These are phyloP conservation scores for Centropus unirufus DNA, from an alignment of 2,113 vertebrate genomes.

Conservation along the genomic window DNA sequence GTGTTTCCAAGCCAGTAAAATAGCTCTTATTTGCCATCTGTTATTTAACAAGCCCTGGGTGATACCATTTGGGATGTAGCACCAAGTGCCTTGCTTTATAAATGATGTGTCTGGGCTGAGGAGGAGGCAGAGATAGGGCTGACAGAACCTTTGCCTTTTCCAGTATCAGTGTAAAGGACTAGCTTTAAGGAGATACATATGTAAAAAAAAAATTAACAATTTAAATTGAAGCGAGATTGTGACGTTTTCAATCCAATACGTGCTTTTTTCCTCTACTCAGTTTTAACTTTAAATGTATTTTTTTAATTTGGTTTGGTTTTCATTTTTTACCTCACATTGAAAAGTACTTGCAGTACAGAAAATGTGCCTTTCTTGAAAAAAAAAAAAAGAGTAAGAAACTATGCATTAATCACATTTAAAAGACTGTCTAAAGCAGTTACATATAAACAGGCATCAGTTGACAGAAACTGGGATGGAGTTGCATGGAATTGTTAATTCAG, in stretches of 20 bases:
- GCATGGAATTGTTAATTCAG: neutral
- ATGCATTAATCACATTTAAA: neutral
- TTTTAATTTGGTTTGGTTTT: neutral
- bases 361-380: neutral
- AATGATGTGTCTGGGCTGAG: no score
- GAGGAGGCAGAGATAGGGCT: no score
- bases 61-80: no score
- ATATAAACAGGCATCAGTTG: neutral
- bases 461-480: conserved; percentile 15
- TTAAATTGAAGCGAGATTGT: neutral
- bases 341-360: neutral
- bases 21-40: no score
- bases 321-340: neutral
- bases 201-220: no score
- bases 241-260: neutral
- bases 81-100: no score
- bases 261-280: neutral
- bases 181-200: no score
- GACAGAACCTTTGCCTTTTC: no score
- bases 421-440: neutral
- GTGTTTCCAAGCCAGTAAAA: no score
- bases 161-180: no score
- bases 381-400: neutral
- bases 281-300: neutral
- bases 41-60: no score